Percentiles rank a stretch among this genome's conserved stretches.
phyloP scores from a whole-genome alignment of 1,140 invertebrate species.

The Asbolus verrucosus region DNA sequence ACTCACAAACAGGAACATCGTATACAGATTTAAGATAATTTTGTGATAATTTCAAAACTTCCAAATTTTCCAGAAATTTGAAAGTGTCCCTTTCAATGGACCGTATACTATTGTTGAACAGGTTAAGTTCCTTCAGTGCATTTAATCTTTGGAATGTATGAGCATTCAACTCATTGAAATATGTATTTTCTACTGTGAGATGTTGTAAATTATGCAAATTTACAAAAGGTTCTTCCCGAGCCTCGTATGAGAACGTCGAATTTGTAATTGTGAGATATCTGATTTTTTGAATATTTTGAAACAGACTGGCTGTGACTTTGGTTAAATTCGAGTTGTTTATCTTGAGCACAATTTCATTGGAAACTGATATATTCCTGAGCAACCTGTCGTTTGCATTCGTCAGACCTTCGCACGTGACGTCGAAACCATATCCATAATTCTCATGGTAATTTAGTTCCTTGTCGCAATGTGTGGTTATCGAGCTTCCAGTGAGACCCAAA shows the following conservation, averaged over 20 bases:
- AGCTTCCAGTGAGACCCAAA: not conserved
- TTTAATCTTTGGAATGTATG: conserved; percentile 38
- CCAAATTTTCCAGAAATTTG: conserved; percentile 48
- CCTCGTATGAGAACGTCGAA: conserved; percentile 48
- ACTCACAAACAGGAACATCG: conserved; percentile 53
- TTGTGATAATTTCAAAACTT: conserved; percentile 54
- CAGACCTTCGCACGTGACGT: conserved; percentile 58
- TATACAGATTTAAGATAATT: conserved; percentile 52
- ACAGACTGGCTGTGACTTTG: conserved; percentile 51
- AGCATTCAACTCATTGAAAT: conserved; percentile 25
- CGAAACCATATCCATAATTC: conserved; percentile 58
- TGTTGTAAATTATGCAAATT: conserved; percentile 48
- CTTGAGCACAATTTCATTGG: conserved; percentile 59
- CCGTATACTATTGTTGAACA: conserved; percentile 53
- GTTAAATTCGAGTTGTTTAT: conserved; percentile 56
- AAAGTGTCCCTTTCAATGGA: conserved; percentile 47
- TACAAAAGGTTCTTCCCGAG: conserved; percentile 47
- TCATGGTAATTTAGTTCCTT: conserved; percentile 58
- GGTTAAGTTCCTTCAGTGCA: conserved; percentile 52
- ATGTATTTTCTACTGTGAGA: conserved; percentile 49
- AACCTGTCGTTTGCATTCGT: conserved; percentile 51
- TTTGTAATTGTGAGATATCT: conserved; percentile 53
- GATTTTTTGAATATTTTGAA: conserved; percentile 56
- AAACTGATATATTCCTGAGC: conserved; percentile 56
- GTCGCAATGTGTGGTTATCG: conserved; percentile 51